Base-by-base conservation (phyloP, 1,140 invertebrate genomes). In the Drosophila grimshawi region DNA sequence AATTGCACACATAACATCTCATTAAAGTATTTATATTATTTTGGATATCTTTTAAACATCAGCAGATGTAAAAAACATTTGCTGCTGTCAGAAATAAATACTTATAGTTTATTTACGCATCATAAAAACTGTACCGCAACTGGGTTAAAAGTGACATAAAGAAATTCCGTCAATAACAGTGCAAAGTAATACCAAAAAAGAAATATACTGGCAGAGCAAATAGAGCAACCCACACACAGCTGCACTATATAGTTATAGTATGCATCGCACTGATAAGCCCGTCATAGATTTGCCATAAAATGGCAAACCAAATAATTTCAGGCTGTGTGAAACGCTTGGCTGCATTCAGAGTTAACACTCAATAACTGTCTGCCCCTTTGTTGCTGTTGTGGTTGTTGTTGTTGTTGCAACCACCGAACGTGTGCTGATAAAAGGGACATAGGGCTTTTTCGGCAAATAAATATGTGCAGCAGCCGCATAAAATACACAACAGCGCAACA, bases 391-490 rank as follows among this genome's bases (percentile, higher is more conserved):
- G 4, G 41, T 19, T 66, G 65, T 49, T 19, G 19, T 19, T 19
- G 19, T 19, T 19, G 19, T 19, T 19, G 19, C 19, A 19, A 19
- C 19, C 19, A 19, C 19, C 19, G 19, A 52, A 48, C 66, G 74
- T 46, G 63, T 55, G 71, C 80, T 83, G 82, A 82, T 82, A 78
- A 69, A 78, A 78, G 49, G 83, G 80, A 62, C 80, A 82, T 76
- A 82, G 80, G 80, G 64, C 80, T 85, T 82, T 80, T 73, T 68
- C 46, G 72, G 45, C 72, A 83, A 82, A 83, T 83, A 83, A 83
- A 83, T 83, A 76, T 85, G 52, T 71, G 71, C 80, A 59, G 61
- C 64, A 82, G 51, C 77, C 64, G 56, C 76, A 79, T 73, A 76
- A 63, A 82, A 70, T 59, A 75, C 64, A 70, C 80, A 83, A 45